phyloP scores from a whole-genome alignment of 1,140 invertebrate species.

The Sminthurides bifidus region DNA sequence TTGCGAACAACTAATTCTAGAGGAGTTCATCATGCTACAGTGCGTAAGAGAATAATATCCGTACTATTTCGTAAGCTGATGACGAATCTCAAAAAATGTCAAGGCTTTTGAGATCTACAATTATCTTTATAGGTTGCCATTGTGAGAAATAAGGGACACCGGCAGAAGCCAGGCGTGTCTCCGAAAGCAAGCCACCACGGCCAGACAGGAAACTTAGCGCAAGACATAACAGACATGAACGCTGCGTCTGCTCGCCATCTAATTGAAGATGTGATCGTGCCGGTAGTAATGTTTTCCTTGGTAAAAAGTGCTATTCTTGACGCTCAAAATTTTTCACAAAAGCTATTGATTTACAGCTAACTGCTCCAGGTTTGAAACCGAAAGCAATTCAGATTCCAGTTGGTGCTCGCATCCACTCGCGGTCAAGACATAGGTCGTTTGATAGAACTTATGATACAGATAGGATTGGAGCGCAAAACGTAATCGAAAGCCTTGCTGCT shows the following conservation, averaged over 20 bases:
- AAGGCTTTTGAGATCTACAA: background rate
- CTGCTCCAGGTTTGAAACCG: background rate
- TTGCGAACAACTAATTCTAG: background rate
- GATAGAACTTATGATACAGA: background rate
- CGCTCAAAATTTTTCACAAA: background rate
- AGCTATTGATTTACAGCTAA: background rate
- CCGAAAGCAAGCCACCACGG: conserved; percentile 10
- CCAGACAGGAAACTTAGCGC: conserved; percentile 25
- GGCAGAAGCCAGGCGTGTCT: background rate
- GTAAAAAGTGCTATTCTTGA: background rate
- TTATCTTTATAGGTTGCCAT: conserved; percentile 12
- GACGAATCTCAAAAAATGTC: background rate
- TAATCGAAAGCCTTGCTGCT: background rate
- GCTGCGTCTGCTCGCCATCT: conserved; percentile 7
- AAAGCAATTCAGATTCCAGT: background rate
- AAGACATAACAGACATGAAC: conserved; percentile 25
- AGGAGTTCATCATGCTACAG: conserved; percentile 19
- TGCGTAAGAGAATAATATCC: background rate
- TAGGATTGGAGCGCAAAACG: background rate
- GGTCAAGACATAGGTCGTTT: background rate
- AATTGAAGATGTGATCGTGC: conserved; percentile 21
- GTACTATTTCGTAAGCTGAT: too few relatives aligned
- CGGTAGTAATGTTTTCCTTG: conserved; percentile 1
- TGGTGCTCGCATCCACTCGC: background rate
- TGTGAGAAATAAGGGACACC: conserved; percentile 19